Evolutionary conservation across 2,113 vertebrate genomes (phyloP), one percentile per base, ranked within the genome.

Genomic region (Indicator maculatus): DNA sequence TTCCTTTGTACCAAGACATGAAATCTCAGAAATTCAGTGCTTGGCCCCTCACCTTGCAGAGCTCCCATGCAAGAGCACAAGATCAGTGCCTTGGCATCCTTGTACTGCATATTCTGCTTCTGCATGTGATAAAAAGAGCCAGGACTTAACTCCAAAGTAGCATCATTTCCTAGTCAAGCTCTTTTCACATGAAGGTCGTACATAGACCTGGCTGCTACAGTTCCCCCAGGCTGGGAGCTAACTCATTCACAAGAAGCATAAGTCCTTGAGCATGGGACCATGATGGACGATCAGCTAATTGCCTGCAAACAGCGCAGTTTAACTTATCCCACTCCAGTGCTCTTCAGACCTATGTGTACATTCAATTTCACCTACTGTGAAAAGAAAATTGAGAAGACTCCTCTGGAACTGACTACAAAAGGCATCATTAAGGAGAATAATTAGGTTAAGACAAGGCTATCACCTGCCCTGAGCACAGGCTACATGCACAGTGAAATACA

Each of bases 181-280:
- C 75, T 72, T 78, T 74, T 72, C 60, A 27, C 10, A 4, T 17
- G 16, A 55, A 74, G 45, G 16, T 33, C 27, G 11, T 45, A n/a
- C 7, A 31, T 50, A 65, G 3, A 38, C 27, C 36, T 59, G 78
- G 39, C n/a, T 93, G n/a, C 59, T 80, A 36, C 45, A 12, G 18
- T 55, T 76, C 36, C 39, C n/a, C 19, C 0, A 0, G 66, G 3
- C 26, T 72, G 27, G 47, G 19, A 75, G 15, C 18, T 50, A 44
- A 67, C 9, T 64, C 28, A 31, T 67, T 60, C 64, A 27, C 21
- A 47, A 52, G 33, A 83, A 77, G 11, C 0, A 0, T 39, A 47
- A 70, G 6, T 70, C 26, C 53, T 33, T 26, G 38, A 65, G 23
- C 17, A 39, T 14, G 20, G 33, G 19, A 56, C 53, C 24, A 27